Conservation (phyloP, 37 sponge, comb jelly and placozoan species). For the Chondrosia reniformis region DNA sequence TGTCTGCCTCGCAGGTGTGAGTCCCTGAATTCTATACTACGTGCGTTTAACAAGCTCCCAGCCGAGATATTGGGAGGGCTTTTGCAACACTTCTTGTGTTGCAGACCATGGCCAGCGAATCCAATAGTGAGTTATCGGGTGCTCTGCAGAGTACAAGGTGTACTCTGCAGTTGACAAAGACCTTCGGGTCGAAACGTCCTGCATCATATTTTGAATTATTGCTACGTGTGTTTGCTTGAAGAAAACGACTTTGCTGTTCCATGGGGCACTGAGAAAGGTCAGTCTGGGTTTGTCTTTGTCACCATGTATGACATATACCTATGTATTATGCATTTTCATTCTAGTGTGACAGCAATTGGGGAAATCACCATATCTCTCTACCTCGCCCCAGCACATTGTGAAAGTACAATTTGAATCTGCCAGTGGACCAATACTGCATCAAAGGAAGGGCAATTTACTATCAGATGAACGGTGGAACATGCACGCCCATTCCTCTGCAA, state of each 20-base stretch:
- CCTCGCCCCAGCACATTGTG: background rate
- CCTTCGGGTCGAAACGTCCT: too few relatives aligned
- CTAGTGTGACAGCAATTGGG: constrained; percentile 6
- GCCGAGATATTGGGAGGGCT: constrained; percentile 14
- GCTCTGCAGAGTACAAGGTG: too few relatives aligned
- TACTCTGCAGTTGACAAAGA: too few relatives aligned
- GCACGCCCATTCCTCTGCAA: background rate
- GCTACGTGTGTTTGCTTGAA: too few relatives aligned
- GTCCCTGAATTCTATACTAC: constrained; percentile 20
- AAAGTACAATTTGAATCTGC: background rate
- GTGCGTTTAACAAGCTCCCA: constrained; percentile 21
- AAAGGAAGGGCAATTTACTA: background rate
- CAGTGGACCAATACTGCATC: constrained; percentile 7
- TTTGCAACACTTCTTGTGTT: constrained; percentile 8
- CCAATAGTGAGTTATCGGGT: background rate
- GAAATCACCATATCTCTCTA: too few relatives aligned
- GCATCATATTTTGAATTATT: too few relatives aligned
- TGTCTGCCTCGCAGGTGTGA: constrained; percentile 12
- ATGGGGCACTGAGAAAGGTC: constrained; percentile 15
- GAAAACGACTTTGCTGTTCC: too few relatives aligned
- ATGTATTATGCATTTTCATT: background rate
- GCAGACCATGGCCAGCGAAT: background rate
- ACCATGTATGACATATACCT: background rate
- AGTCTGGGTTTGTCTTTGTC: background rate
- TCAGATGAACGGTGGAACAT: background rate